Evolutionary conservation across 2,797 vertebrate genomes (phyloP).

Genomic region (Hypotaenidia okinawae): DNA sequence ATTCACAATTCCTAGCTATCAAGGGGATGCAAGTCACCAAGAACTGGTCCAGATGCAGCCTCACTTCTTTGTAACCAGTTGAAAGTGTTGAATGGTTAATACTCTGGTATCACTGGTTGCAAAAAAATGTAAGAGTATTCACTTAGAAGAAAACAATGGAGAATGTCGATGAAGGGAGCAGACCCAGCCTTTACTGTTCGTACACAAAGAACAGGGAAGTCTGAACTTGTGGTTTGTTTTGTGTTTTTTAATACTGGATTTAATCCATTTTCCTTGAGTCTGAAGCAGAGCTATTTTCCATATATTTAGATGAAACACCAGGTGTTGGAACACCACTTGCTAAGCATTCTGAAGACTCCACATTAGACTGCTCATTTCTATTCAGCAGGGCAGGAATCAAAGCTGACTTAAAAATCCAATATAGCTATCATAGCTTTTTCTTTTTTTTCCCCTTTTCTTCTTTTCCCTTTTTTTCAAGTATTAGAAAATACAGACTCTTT

Average conservation of each 20-base stretch:
- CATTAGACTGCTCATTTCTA: constrained; percentile 21
- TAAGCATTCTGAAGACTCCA: neutral
- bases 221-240: neutral
- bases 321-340: neutral
- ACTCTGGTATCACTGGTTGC: neutral
- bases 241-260: neutral
- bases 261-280: neutral
- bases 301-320: neutral
- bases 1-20: neutral
- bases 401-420: constrained; percentile 55
- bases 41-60: neutral
- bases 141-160: neutral
- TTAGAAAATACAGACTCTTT: constrained; percentile 35
- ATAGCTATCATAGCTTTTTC: neutral
- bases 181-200: neutral
- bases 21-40: neutral
- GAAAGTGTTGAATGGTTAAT: neutral
- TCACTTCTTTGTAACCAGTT: neutral
- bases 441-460: neutral
- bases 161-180: neutral
- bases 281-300: neutral
- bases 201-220: neutral
- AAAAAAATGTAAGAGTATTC: neutral
- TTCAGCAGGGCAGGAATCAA: constrained; percentile 46
- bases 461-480: neutral